phyloP scores from a whole-genome alignment of 2,888 invertebrate species.

The Spodoptera picta region DNA sequence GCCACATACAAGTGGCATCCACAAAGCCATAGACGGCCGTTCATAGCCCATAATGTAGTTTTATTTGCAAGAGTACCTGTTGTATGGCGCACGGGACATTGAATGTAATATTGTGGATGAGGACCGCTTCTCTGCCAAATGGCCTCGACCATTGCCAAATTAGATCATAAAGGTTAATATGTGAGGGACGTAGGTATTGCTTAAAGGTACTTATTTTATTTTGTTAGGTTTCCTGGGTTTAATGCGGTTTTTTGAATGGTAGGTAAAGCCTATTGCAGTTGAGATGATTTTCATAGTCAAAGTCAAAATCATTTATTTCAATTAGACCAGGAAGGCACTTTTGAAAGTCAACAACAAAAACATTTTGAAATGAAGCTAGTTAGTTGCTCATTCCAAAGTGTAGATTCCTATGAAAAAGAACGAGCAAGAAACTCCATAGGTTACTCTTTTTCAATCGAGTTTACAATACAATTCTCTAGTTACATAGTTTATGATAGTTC shows the following conservation, averaged over 20 bases:
- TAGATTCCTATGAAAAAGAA: too few species aligned
- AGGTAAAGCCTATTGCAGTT: constrained; percentile 3
- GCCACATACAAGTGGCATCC: constrained; percentile 26
- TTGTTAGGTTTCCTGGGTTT: constrained; percentile 47
- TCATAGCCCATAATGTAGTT: constrained; percentile 50
- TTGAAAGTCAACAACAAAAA: too few species aligned
- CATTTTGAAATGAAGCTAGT: too few species aligned
- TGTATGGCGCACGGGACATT: constrained; percentile 65
- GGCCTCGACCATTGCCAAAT: constrained; percentile 77
- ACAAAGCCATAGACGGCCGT: constrained; percentile 45
- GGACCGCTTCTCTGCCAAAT: constrained; percentile 73
- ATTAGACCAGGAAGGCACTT: too few species aligned
- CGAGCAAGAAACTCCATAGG: too few species aligned
- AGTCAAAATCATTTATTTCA: too few species aligned
- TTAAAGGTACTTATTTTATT: constrained; percentile 46
- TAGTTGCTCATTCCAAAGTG: too few species aligned
- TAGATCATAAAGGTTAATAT: constrained; percentile 84
- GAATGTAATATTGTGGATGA: constrained; percentile 66
- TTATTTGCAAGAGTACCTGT: constrained; percentile 68
- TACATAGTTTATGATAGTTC: too few species aligned
- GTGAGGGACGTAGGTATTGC: constrained; percentile 62
- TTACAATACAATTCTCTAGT: too few species aligned
- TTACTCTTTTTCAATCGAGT: too few species aligned
- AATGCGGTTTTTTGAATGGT: constrained; percentile 42
- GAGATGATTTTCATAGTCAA: too few species aligned